phyloP scores from a whole-genome alignment of 2,113 vertebrate genomes.

The Malurus cyaneus region DNA sequence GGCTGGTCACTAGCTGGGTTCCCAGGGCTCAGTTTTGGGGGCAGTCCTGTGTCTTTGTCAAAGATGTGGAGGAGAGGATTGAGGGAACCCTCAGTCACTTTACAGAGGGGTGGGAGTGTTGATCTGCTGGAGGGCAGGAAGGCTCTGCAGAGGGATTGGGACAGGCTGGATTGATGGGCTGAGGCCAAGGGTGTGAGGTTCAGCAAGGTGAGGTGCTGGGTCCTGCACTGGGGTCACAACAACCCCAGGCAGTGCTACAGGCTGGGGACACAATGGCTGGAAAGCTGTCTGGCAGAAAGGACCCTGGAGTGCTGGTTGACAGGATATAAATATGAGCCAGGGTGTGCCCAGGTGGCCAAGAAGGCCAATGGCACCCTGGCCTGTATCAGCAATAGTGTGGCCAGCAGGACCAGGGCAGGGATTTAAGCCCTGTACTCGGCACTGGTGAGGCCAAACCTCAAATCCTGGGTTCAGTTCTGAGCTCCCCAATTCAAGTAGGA shows the following conservation, averaged over 20 bases:
- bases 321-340: neutral
- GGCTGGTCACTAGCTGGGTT: neutral
- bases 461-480: neutral
- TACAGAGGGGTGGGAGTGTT: no score
- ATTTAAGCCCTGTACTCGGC: neutral
- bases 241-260: fast-evolving
- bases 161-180: fast-evolving
- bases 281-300: neutral
- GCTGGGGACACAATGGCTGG: neutral
- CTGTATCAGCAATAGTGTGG: neutral
- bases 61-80: neutral
- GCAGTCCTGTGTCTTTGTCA: neutral
- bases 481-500: neutral
- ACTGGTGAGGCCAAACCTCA: neutral
- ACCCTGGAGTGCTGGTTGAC: no score
- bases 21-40: neutral
- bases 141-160: neutral
- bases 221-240: neutral
- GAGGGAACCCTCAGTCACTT: neutral
- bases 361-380: neutral
- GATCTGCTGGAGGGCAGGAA: neutral
- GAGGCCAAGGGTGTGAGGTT: fast-evolving
- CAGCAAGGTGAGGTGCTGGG: neutral
- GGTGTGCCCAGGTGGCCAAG: neutral
- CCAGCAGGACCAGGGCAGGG: neutral